Percentiles rank a stretch among this genome's conserved stretches.
Conservation (phyloP, 2,888 invertebrate genomes). For the Drosophila cognata region DNA sequence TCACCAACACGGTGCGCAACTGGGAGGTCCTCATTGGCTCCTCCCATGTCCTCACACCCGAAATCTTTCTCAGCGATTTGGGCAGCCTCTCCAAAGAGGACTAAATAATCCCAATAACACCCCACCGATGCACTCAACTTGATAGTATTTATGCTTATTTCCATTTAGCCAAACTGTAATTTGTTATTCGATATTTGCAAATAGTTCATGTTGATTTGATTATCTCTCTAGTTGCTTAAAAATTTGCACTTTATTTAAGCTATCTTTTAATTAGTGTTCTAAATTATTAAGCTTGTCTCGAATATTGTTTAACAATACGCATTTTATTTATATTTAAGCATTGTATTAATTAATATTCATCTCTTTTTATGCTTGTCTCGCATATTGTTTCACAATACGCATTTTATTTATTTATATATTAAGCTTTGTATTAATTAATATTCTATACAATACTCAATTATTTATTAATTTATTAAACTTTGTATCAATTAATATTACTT, state of each 20-base stretch:
- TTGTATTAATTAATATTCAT: background rate
- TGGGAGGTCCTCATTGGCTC: conserved; percentile 99
- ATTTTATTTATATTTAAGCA: background rate
- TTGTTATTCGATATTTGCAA: conserved; percentile 43
- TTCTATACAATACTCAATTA: background rate
- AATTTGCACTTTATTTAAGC: background rate
- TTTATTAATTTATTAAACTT: background rate
- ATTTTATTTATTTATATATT: background rate
- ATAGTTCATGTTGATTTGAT: background rate
- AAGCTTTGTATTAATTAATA: background rate
- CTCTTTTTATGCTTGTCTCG: too few species aligned
- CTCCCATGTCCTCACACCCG: conserved; percentile 98
- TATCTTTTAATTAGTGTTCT: background rate
- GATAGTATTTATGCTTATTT: conserved; percentile 38
- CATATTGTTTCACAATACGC: too few species aligned
- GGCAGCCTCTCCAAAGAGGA: conserved; percentile 85
- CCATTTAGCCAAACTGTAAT: conserved; percentile 57
- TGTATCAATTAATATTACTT: too few species aligned
- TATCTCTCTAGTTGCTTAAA: background rate
- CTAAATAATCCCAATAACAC: conserved; percentile 55
- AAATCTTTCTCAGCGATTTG: conserved; percentile 96
- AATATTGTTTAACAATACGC: background rate
- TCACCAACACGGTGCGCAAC: conserved; percentile 96
- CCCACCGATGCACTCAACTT: conserved; percentile 1
- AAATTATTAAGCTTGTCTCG: background rate